Evolutionary conservation across 1,140 invertebrate genomes (phyloP), one percentile per base, ranked within the genome.

Genomic region (Drosophila kohkoa): DNA sequence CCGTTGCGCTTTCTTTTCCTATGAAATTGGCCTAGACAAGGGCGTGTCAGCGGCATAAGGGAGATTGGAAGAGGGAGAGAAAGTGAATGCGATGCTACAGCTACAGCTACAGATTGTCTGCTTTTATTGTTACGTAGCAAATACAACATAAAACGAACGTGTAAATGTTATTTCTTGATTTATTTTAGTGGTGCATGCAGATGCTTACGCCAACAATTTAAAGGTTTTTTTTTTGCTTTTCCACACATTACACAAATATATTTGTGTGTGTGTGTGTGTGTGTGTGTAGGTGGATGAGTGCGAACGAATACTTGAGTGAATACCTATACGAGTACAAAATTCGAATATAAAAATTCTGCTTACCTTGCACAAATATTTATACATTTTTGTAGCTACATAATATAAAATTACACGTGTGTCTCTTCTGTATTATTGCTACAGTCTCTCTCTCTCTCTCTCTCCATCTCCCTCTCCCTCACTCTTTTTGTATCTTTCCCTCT

Each of bases 91-190:
- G 32, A 49, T 11, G 46, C 38, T 11, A 41, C 11, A 11, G 11
- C 32, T 7, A 2, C 35, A 10, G 35, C 35, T 43, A 52, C 55
- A 58, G 72, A 13, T 41, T 58, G 68, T 66, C 74, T 79, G 65
- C 75, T 78, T 87, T 88, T 88, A 89, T 88, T 88, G 83, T 88
- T 88, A 88, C 83, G 85, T 85, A 78, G 83, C 83, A 88, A 88
- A 88, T 88, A 89, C 85, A 89, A 81, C 85, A 89, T 89, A 89
- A 89, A 89, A 79, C 78, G 85, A 89, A 89, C 85, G 85, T 89
- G 85, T 89, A 89, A 89, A 89, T 89, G 85, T 89, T 89, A 89
- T 89, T 89, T 89, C 85, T 89, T 89, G 85, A 89, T 89, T 89
- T 89, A 89, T 89, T 89, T 89, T 82, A 82, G 85, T 82, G 81